Conservation (phyloP, 2,888 invertebrate species). For the Cantharis nigra region DNA sequence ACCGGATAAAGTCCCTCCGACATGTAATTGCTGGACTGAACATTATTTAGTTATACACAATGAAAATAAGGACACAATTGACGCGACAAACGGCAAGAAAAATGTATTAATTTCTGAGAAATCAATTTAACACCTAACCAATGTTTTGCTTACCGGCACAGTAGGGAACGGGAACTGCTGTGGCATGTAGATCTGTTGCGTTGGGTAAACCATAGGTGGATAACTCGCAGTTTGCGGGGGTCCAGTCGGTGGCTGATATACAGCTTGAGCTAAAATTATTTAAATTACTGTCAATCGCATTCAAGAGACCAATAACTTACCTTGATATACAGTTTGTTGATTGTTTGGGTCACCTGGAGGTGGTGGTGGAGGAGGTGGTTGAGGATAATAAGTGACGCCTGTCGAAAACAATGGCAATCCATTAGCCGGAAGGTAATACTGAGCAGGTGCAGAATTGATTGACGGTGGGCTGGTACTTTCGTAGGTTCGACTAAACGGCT, state of each 20-base stretch:
- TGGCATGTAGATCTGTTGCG: constrained; percentile 56
- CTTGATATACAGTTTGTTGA: constrained; percentile 52
- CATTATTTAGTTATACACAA: constrained; percentile 25
- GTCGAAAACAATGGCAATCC: constrained; percentile 49
- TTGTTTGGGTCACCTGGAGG: constrained; percentile 45
- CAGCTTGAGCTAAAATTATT: constrained; percentile 44
- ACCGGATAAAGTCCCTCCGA: constrained; percentile 62
- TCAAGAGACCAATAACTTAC: constrained; percentile 38
- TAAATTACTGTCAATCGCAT: neutral
- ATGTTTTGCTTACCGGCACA: constrained; percentile 52
- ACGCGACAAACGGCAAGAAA: neutral
- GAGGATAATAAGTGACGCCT: constrained; percentile 52
- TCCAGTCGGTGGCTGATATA: constrained; percentile 52
- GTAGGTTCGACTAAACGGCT: constrained; percentile 59
- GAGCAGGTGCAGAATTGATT: constrained; percentile 53
- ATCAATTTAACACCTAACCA: neutral
- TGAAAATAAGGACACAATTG: neutral
- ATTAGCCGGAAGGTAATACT: constrained; percentile 54
- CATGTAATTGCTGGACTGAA: constrained; percentile 57
- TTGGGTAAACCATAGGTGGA: constrained; percentile 53
- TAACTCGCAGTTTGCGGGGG: constrained; percentile 52
- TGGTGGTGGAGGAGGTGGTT: constrained; percentile 40
- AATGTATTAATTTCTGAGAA: neutral
- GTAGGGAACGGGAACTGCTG: constrained; percentile 56
- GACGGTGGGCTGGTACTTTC: constrained; percentile 62